phyloP scores from a whole-genome alignment of 1,140 invertebrate genomes.

The Leptopilina boulardi region DNA sequence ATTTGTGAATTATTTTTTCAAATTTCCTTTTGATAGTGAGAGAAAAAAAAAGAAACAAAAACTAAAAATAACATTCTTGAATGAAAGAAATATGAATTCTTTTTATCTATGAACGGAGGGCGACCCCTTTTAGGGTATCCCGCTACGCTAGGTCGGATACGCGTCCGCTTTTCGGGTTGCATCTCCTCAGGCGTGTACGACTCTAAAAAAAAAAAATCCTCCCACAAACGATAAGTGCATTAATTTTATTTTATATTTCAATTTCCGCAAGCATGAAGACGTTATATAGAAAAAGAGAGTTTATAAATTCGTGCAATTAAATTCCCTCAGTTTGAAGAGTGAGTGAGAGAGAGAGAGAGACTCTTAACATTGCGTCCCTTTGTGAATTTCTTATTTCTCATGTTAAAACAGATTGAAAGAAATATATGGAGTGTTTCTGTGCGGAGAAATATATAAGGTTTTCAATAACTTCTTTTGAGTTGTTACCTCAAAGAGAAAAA shows the following conservation, averaged over 20 bases:
- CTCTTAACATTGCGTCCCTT: slow-evolving; percentile 3
- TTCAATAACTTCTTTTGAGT: slow-evolving; percentile 9
- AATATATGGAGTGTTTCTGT: neutral
- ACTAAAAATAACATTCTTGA: neutral
- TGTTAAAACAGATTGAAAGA: neutral
- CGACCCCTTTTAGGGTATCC: slow-evolving; percentile 26
- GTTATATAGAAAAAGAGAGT: neutral
- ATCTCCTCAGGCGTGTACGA: slow-evolving; percentile 48
- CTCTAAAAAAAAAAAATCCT: neutral
- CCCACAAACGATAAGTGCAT: neutral
- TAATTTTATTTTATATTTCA: neutral
- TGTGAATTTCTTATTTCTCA: slow-evolving; percentile 17
- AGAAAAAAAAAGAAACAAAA: neutral
- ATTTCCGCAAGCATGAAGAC: no score
- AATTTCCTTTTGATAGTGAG: no score
- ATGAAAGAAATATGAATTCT: slow-evolving; percentile 10
- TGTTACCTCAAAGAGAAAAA: neutral
- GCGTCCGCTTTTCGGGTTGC: slow-evolving; percentile 47
- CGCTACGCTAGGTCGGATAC: slow-evolving; percentile 29
- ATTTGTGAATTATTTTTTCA: no score
- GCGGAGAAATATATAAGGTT: neutral
- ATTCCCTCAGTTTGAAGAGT: slow-evolving; percentile 9
- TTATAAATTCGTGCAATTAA: slow-evolving; percentile 6
- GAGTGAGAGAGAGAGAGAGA: no score
- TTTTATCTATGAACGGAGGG: slow-evolving; percentile 12